Evolutionary conservation across 2,797 vertebrate species (phyloP), one percentile per base, ranked within the genome.

Genomic region (Molossus molossus): DNA sequence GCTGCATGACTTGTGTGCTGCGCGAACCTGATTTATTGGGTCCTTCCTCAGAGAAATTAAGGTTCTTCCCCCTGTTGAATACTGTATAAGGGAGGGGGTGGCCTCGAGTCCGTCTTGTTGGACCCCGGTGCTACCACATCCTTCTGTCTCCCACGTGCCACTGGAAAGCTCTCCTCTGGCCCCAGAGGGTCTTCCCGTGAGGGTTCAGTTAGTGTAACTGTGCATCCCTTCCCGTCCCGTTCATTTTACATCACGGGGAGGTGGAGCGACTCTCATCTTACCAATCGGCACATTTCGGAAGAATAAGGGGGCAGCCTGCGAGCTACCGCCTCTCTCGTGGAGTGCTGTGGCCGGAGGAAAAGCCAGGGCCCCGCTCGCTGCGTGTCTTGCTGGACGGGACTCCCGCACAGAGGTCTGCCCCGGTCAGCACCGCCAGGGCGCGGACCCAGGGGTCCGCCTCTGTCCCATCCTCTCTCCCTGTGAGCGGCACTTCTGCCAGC

Each of bases 361-460:
- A 20, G 25, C 85, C 0, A 1, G n/a, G 21, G 57, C 33, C 60
- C 45, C 7, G 10, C 23, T 2, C 0, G 1, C 10, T 40, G 4
- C 15, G 4, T 10, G 14, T 67, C 88, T 92, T 29, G 7, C 48
- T 14, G 8, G 29, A 15, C 17, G 0, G 23, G 11, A 6, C 18
- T n/a, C 5, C 25, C 0, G 0, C 1, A 17, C 0, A 20, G 37
- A 45, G 18, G 29, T 12, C 11, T 48, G 48, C 1, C 8, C n/a
- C 57, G 27, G 11, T 70, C 9, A 21, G 9, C 27, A 5, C 9
- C 4, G 48, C 62, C 0, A 0, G 40, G 53, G 69, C 27, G 2
- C 37, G n/a, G 84, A 55, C 23, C 33, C 37, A 53, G 53, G 69
- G 55, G 50, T 83, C 40, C 27, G 14, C 58, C 29, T 73, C 50